A percentile compares a stretch with the other conserved stretches of the same genome.
Evolutionary conservation across 92 coral and sea anemone genomes (phyloP).

Genomic region (Zoanthus solanderi): DNA sequence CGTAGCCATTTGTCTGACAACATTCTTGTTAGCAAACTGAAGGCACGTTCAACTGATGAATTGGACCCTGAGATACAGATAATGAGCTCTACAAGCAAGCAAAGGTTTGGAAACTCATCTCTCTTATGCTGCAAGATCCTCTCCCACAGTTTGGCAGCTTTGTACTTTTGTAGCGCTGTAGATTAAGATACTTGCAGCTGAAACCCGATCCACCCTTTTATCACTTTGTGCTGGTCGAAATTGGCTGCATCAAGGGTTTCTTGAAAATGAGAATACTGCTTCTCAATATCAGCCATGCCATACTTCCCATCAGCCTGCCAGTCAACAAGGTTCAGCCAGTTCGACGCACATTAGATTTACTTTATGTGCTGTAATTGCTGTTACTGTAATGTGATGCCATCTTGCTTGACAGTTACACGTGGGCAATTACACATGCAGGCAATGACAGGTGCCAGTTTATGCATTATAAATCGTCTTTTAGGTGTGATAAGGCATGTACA

Average conservation of each 20-base stretch:
- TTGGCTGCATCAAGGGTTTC: constrained; percentile 24
- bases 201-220: constrained; percentile 15
- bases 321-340: constrained; percentile 12
- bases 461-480: background rate
- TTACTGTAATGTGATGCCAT: background rate
- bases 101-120: constrained; percentile 46
- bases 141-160: constrained; percentile 21
- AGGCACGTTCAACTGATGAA: constrained; percentile 55
- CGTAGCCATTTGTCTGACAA: constrained; percentile 43
- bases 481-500: too few species aligned
- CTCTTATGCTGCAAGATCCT: constrained; percentile 20
- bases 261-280: constrained; percentile 21
- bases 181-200: constrained; percentile 16
- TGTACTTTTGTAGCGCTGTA: constrained; percentile 18
- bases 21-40: constrained; percentile 52
- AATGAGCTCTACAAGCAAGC: constrained; percentile 56
- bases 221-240: constrained; percentile 2
- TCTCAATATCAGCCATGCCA: constrained; percentile 7
- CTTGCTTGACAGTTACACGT: background rate
- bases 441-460: background rate
- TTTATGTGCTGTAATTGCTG: too few species aligned
- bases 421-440: background rate
- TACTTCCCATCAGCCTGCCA: constrained; percentile 21
- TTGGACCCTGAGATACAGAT: constrained; percentile 51
- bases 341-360: background rate